These are phyloP conservation scores for Heteromurus nitidus DNA, from an alignment of 2,888 invertebrate genomes.

Conservation along the genomic window DNA sequence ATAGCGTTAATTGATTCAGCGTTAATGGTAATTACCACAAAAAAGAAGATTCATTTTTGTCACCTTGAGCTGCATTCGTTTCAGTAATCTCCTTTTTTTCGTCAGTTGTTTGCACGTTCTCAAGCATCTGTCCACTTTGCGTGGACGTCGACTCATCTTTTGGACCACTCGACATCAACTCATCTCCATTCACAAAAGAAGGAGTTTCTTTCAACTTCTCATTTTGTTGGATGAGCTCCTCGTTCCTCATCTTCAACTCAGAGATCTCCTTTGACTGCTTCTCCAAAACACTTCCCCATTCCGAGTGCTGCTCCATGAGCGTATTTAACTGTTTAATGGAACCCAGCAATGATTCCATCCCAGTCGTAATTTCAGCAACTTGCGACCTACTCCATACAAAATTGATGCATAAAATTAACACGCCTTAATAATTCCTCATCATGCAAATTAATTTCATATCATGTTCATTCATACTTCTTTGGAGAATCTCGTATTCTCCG, in stretches of 20 bases:
- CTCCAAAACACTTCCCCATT: conserved; percentile 62
- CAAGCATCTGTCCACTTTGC: neutral
- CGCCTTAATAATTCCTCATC: neutral
- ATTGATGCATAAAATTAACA: too few relatives aligned
- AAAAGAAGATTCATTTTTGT: conserved; percentile 20
- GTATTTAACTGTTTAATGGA: conserved; percentile 50
- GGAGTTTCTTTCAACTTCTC: conserved; percentile 40
- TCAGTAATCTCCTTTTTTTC: conserved; percentile 16
- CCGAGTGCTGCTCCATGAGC: conserved; percentile 53
- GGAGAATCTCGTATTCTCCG: conserved; percentile 41
- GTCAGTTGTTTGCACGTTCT: conserved; percentile 7
- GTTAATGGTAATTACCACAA: conserved; percentile 32
- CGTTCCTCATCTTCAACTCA: conserved; percentile 48
- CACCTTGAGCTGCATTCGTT: conserved; percentile 47
- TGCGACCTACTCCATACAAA: too few relatives aligned
- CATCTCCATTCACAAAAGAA: too few relatives aligned
- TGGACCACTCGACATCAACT: too few relatives aligned
- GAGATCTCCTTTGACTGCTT: conserved; percentile 47
- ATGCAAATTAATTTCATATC: neutral
- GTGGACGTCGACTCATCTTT: too few relatives aligned
- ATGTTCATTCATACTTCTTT: conserved; percentile 35
- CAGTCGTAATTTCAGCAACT: conserved; percentile 37
- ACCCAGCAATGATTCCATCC: conserved; percentile 46
- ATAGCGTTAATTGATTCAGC: conserved; percentile 32
- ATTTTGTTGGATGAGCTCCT: conserved; percentile 35